Conservation (phyloP, 2,797 vertebrate species). For the Melanogrammus aeglefinus region DNA sequence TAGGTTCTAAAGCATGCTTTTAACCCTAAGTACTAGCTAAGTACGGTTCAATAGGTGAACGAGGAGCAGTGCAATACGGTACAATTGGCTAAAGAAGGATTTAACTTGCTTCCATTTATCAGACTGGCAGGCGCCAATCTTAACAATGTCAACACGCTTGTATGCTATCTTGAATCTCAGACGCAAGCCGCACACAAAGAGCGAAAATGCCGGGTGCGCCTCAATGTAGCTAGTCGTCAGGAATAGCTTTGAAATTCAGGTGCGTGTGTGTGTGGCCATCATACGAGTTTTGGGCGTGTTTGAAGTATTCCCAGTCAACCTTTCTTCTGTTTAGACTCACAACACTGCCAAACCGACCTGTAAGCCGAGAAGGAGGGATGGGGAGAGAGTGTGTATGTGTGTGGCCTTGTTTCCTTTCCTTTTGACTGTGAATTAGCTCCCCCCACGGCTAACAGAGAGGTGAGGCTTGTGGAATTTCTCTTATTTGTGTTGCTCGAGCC, state of each 20-base stretch:
- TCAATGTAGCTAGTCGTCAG: background rate
- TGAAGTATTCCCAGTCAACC: constrained; percentile 26
- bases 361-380: background rate
- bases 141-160: background rate
- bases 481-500: background rate
- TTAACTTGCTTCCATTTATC: background rate
- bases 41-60: background rate
- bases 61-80: background rate
- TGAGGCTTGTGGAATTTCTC: background rate
- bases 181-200: background rate
- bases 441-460: background rate
- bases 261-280: background rate
- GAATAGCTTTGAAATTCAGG: background rate
- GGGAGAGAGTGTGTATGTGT: background rate
- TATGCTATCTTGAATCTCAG: background rate
- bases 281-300: constrained; percentile 14
- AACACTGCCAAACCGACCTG: constrained; percentile 1
- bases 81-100: background rate
- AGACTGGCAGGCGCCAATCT: background rate
- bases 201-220: background rate
- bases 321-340: constrained; percentile 15
- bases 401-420: background rate
- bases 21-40: background rate
- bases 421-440: background rate
- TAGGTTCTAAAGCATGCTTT: background rate